Evolutionary conservation across 1,140 invertebrate genomes (phyloP).

Genomic region (Copidosoma floridanum): DNA sequence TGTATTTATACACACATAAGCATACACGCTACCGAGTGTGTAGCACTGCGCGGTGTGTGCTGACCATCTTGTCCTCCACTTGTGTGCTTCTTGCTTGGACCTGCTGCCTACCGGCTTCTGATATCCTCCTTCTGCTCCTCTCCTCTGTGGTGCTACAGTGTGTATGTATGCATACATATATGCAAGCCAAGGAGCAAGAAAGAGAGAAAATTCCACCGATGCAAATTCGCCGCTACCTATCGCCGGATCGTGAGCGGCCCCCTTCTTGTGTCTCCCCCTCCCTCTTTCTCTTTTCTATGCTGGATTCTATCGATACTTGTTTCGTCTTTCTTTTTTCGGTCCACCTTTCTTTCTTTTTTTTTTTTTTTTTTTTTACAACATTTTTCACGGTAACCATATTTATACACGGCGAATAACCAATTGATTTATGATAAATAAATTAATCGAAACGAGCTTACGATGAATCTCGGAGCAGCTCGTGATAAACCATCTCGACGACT

Average conservation of each 20-base stretch:
- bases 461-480: no score
- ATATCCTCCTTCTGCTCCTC: background rate
- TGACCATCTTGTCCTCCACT: background rate
- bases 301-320: no score
- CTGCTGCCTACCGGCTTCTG: background rate
- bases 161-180: background rate
- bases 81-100: background rate
- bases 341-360: background rate
- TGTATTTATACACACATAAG: no score
- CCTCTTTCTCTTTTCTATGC: background rate
- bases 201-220: conserved; percentile 49
- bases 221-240: conserved; percentile 51
- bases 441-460: no score
- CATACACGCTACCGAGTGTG: no score
- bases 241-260: conserved; percentile 48
- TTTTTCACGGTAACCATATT: no score
- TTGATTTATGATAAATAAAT: no score
- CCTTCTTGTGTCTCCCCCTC: background rate
- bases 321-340: background rate
- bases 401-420: no score
- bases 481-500: background rate
- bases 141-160: no score
- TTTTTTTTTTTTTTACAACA: background rate
- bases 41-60: no score
- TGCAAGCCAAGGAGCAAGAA: conserved; percentile 27